Base-by-base conservation (phyloP, 1,140 invertebrate genomes). In the Campodea augens region DNA sequence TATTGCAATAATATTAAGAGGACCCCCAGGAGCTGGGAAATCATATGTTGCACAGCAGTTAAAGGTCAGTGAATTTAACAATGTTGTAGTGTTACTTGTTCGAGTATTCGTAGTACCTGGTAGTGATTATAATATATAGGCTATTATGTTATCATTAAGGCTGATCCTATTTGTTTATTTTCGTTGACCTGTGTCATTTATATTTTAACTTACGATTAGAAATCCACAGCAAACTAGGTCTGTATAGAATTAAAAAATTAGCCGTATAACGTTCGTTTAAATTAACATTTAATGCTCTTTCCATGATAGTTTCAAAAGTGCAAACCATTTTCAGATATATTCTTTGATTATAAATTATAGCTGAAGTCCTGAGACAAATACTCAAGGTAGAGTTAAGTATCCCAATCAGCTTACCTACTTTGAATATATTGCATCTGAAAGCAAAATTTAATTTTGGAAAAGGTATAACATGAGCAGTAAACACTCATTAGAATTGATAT, bases 11-110 rank as follows among this genome's bases (percentile, higher is more conserved):
- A 85, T 97, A 52, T 60, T 97, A 12, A 65, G 91, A 61, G 90
- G 91, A 47, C 74, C 81, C 41, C 87, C 88, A 15, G 87, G 89
- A 2, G 83, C 83, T 62, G 87, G 88, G 38, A 91, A 91, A 67
- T 84, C 82, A 23, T 81, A 78, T 63, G 68, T 87, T 52, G 81
- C 84, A 3, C 88, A 86, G 67, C 63, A 88, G 24, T 82, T 91
- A 37, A 84, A 88, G 74, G 86, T 73, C 69, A 64, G 59, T 67
- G 12, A 12, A 47, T 2, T 23, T 21, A 10, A n/a, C 39, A 39
- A 32, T 4, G 36, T 25, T 12, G 25, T 21, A 43, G 19, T n/a
- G 29, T 45, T 7, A 37, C 4, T 37, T n/a, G 3, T n/a, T 32
- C 7, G 7, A 10, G 27, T 32, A n/a, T 15, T 10, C 7, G 7